Conservation (phyloP, 1,140 invertebrate species). For the Mizuhopecten yessoensis region DNA sequence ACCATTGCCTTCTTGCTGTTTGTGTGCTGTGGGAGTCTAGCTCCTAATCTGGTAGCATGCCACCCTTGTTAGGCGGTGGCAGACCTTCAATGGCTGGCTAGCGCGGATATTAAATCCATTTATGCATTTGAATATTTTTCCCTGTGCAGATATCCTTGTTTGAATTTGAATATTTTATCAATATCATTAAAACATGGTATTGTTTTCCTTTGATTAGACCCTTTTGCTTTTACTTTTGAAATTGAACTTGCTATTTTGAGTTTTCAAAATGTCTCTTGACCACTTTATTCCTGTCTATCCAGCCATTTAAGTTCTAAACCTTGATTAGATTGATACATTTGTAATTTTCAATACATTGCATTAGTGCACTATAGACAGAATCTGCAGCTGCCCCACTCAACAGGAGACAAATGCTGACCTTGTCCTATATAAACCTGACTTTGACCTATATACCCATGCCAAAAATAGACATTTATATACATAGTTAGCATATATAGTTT, state of each 20-base stretch:
- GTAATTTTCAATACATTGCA: constrained; percentile 17
- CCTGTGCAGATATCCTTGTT: not conserved
- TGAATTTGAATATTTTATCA: not conserved
- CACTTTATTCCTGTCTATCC: not conserved
- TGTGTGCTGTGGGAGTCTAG: constrained; percentile 13
- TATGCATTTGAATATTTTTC: not conserved
- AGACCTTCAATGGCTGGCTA: constrained; percentile 37
- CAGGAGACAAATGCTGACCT: not conserved
- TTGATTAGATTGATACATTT: not conserved
- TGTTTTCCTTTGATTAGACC: not conserved
- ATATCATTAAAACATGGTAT: not conserved
- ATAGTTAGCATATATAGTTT: not conserved
- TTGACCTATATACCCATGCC: not conserved
- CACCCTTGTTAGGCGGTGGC: not conserved
- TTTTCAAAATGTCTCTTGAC: not conserved
- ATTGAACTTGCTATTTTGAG: not conserved
- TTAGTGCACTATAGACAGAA: constrained; percentile 38
- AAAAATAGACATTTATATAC: not conserved
- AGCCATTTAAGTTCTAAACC: not conserved
- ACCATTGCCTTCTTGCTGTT: constrained; percentile 24
- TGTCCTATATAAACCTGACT: too few species aligned
- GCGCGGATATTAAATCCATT: not conserved
- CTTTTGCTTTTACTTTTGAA: not conserved
- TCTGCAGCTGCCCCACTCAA: not conserved
- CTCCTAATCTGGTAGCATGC: constrained; percentile 24